A percentile compares a stretch with the other conserved stretches of the same genome.
Conservation (phyloP, 2,888 invertebrate genomes). For the Strigamia maritima region DNA sequence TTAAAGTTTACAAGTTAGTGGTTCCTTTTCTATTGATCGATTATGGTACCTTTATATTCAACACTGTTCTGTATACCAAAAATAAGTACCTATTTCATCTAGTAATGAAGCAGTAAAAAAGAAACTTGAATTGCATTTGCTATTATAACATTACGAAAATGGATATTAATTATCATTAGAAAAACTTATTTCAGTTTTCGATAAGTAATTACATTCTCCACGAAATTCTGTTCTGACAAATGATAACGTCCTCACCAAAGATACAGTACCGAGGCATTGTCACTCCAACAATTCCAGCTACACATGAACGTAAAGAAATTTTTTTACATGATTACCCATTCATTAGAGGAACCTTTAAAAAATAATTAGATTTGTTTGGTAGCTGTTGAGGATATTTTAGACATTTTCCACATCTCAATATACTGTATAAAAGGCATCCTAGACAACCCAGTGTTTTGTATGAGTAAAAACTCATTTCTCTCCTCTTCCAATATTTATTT, state of each 20-base stretch:
- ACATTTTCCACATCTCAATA: no score
- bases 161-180: neutral
- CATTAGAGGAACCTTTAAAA: no score
- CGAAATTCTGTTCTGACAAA: conserved; percentile 14
- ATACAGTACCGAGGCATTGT: conserved; percentile 38
- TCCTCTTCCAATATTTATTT: no score
- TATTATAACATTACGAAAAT: neutral
- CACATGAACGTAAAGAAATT: conserved; percentile 19
- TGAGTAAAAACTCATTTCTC: no score
- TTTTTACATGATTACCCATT: neutral
- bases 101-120: neutral
- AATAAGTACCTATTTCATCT: neutral
- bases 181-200: no score
- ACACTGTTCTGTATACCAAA: neutral
- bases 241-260: conserved; percentile 34
- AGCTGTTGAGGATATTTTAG: no score
- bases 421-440: no score
- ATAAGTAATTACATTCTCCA: conserved; percentile 16
- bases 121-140: neutral
- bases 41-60: neutral
- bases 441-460: no score
- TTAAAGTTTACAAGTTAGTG: no score
- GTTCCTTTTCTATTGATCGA: neutral
- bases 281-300: conserved; percentile 35
- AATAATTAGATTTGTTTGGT: no score